These are phyloP conservation scores for Hylia prasina DNA, from an alignment of 2,113 vertebrate genomes.

Conservation along the genomic window DNA sequence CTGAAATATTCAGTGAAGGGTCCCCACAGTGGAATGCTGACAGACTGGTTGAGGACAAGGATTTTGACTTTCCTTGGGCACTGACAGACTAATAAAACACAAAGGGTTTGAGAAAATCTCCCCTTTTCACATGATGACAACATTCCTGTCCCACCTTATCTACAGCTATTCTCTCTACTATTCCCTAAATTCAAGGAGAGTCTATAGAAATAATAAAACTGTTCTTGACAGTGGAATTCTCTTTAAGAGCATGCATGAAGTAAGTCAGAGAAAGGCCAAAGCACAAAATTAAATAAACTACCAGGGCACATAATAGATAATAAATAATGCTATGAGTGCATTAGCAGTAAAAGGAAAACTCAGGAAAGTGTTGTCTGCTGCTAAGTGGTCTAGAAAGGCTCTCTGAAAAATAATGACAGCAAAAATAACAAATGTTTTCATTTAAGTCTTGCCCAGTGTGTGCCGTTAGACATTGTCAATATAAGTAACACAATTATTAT, in stretches of 20 bases:
- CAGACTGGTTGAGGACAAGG: background rate
- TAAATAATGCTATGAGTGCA: background rate
- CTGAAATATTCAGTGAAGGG: background rate
- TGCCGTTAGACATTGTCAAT: background rate
- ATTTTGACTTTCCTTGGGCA: background rate
- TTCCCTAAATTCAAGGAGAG: background rate
- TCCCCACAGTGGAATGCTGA: fast-evolving
- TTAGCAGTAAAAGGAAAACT: background rate
- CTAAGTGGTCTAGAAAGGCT: background rate
- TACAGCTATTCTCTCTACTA: background rate
- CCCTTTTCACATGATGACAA: fast-evolving
- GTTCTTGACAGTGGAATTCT: background rate
- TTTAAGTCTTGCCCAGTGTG: background rate
- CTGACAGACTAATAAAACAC: background rate
- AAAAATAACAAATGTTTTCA: background rate
- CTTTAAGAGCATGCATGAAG: background rate
- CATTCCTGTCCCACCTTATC: background rate
- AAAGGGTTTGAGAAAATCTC: background rate
- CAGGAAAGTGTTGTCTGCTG: background rate
- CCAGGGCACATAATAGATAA: background rate
- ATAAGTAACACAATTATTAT: background rate
- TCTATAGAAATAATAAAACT: background rate
- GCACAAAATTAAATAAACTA: background rate
- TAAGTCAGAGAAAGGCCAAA: background rate
- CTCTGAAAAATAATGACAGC: background rate